These are phyloP conservation scores for Parapristionchus giblindavisi DNA, from an alignment of 2,888 invertebrate species.

Conservation along the genomic window DNA sequence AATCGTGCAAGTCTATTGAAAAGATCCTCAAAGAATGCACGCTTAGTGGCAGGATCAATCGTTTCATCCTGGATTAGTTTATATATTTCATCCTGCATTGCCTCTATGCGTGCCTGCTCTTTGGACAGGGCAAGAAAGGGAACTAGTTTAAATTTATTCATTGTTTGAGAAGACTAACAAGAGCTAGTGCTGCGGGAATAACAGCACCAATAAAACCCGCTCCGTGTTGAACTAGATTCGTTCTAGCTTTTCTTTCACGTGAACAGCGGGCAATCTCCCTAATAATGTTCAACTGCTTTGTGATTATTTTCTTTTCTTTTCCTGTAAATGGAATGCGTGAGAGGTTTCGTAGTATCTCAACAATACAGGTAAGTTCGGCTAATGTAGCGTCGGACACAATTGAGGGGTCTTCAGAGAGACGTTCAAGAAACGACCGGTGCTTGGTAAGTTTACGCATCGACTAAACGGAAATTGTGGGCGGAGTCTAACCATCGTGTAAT, in stretches of 20 bases:
- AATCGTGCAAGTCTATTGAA: background rate
- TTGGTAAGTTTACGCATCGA: background rate
- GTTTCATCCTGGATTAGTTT: background rate
- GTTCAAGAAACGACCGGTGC: conserved; percentile 9
- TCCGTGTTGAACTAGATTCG: background rate
- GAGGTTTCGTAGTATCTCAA: conserved; percentile 1
- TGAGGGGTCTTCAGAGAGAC: background rate
- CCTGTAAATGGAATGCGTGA: background rate
- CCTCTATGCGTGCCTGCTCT: conserved; percentile 1
- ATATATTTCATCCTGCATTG: background rate
- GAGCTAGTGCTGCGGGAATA: conserved; percentile 6
- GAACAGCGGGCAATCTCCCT: background rate
- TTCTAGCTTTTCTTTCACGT: background rate
- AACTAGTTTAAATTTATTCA: conserved; percentile 17
- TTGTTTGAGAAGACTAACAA: background rate
- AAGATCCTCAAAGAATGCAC: background rate
- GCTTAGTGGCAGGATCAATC: background rate
- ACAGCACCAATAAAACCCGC: background rate
- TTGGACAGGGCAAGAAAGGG: conserved; percentile 7
- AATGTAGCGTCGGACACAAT: background rate
- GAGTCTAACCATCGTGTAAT: background rate
- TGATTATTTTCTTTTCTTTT: background rate
- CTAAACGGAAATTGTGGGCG: background rate
- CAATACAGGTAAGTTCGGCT: background rate
- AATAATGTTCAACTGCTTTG: background rate